Conservation (phyloP, 1,140 invertebrate species). For the Kradibia gibbosae region DNA sequence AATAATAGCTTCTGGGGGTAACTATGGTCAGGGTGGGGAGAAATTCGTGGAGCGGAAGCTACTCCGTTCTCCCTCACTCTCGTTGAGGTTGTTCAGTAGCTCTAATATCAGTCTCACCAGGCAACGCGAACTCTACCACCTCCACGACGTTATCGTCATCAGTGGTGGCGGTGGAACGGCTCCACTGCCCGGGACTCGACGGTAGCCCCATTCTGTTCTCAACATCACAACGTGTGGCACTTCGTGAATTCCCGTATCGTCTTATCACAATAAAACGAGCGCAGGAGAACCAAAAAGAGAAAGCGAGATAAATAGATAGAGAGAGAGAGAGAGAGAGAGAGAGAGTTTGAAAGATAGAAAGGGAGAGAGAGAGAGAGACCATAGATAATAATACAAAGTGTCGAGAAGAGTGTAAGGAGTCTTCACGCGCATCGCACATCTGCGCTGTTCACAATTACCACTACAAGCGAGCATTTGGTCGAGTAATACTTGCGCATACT, state of each 20-base stretch:
- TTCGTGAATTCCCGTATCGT: constrained; percentile 23
- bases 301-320: background rate
- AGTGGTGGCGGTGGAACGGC: constrained; percentile 56
- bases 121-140: constrained; percentile 17
- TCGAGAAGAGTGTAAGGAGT: background rate
- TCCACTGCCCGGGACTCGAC: constrained; percentile 72
- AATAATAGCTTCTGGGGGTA: background rate
- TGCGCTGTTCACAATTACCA: constrained; percentile 26
- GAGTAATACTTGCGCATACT: constrained; percentile 3
- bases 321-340: background rate
- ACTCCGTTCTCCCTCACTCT: background rate
- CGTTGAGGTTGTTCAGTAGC: background rate
- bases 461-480: constrained; percentile 23
- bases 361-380: background rate
- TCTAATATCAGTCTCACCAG: constrained; percentile 30
- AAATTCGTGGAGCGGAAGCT: constrained; percentile 2
- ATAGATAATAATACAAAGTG: background rate
- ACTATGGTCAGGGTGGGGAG: background rate
- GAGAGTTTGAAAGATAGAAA: background rate
- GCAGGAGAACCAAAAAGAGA: background rate
- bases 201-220: constrained; percentile 72
- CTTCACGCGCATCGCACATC: background rate
- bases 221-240: constrained; percentile 70
- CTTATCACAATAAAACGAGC: background rate
- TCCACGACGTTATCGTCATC: constrained; percentile 19